Conservation (phyloP, 2,797 vertebrate species). For the Spondyliosoma cantharus region DNA sequence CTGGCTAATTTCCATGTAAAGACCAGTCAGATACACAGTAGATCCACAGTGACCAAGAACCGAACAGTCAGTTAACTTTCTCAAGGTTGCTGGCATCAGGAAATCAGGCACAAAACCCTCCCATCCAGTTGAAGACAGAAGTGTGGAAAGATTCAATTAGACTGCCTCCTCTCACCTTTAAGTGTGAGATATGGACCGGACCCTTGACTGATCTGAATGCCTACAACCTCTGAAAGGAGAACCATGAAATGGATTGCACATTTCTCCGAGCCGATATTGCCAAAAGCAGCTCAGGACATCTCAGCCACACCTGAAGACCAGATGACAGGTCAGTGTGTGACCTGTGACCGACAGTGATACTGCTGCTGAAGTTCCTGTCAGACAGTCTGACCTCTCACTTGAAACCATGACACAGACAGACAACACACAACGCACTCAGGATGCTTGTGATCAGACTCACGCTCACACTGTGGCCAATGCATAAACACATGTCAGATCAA, state of each 20-base stretch:
- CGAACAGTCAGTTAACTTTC: conserved; percentile 15
- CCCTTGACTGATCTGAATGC: background rate
- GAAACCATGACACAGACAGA: background rate
- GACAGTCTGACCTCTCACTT: background rate
- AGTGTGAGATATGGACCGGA: background rate
- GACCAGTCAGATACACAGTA: too few relatives aligned
- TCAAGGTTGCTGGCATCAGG: conserved; percentile 5
- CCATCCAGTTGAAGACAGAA: too few relatives aligned
- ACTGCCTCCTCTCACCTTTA: background rate
- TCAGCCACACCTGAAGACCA: background rate
- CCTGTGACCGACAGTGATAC: background rate
- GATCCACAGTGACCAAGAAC: conserved; percentile 36
- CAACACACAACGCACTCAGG: background rate
- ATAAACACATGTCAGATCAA: background rate
- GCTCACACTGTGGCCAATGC: background rate
- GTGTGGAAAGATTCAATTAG: background rate
- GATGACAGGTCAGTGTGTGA: background rate
- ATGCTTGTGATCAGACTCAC: background rate
- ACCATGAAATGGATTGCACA: background rate
- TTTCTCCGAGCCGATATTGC: background rate
- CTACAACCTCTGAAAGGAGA: background rate
- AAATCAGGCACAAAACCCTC: conserved; percentile 2
- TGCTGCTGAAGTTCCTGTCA: background rate
- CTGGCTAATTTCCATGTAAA: background rate
- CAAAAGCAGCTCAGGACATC: background rate